A percentile compares a stretch with the other conserved stretches of the same genome.
These are phyloP conservation scores for Iselma pallidipennis DNA, from an alignment of 2,888 invertebrate species.

Conservation along the genomic window DNA sequence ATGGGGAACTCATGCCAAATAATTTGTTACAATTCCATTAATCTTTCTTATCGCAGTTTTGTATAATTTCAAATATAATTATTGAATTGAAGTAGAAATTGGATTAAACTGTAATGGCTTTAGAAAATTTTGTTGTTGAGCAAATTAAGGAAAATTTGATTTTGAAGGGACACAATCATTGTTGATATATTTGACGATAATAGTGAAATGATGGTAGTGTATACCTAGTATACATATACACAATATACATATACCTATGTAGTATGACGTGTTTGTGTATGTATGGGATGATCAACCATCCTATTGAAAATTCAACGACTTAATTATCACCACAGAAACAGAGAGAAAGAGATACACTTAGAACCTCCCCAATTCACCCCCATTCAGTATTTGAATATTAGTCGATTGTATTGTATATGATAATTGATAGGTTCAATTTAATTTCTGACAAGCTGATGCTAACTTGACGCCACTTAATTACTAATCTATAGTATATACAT, in stretches of 20 bases:
- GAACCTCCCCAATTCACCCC: not conserved
- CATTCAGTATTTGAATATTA: not conserved
- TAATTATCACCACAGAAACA: not conserved
- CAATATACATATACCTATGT: too few species aligned
- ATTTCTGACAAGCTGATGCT: not conserved
- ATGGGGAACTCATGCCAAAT: not conserved
- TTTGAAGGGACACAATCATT: too few species aligned
- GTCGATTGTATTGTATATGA: not conserved
- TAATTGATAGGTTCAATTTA: not conserved
- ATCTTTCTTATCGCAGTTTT: too few species aligned
- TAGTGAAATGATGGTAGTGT: too few species aligned
- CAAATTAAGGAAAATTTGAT: too few species aligned
- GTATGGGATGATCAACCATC: not conserved
- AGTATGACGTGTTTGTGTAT: not conserved
- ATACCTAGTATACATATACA: too few species aligned
- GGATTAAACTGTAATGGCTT: too few species aligned
- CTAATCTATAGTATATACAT: not conserved
- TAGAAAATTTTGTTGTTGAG: too few species aligned
- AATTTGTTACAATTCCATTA: not conserved
- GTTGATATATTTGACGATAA: too few species aligned
- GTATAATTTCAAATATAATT: too few species aligned
- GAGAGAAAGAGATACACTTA: not conserved
- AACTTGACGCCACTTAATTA: not conserved
- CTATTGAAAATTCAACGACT: not conserved
- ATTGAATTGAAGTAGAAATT: too few species aligned